Evolutionary conservation across 1,140 invertebrate species (phyloP).

Genomic region (Zaprionus vittiger): DNA sequence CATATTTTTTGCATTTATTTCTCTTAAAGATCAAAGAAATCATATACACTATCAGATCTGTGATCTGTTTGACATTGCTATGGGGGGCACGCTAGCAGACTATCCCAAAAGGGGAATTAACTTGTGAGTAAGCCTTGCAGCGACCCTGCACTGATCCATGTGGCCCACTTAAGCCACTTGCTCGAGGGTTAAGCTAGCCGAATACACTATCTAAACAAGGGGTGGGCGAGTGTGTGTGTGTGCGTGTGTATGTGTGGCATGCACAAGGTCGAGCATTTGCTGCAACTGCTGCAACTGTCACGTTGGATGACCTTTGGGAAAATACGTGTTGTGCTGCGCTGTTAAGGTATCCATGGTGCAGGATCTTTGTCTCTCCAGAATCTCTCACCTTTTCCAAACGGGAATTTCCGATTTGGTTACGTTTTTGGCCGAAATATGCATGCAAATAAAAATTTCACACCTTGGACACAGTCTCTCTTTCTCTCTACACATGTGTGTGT

Average conservation of each 20-base stretch:
- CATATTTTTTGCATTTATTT: too few species aligned
- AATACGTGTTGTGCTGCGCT: constrained; percentile 59
- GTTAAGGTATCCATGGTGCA: constrained; percentile 25
- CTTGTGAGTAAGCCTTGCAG: constrained; percentile 10
- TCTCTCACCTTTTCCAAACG: constrained; percentile 75
- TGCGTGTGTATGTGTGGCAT: constrained; percentile 19
- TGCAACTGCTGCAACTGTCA: constrained; percentile 43
- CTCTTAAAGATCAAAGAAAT: neutral
- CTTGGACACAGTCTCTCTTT: constrained; percentile 32
- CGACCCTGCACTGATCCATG: constrained; percentile 16
- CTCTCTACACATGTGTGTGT: neutral
- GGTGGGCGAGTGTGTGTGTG: constrained; percentile 17
- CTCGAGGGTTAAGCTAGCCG: constrained; percentile 21
- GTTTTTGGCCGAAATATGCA: constrained; percentile 54
- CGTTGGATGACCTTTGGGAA: constrained; percentile 72
- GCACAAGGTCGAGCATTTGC: constrained; percentile 54
- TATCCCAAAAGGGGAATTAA: constrained; percentile 31
- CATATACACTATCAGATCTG: neutral
- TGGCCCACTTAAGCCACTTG: constrained; percentile 46
- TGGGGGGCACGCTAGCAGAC: neutral
- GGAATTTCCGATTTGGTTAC: constrained; percentile 61
- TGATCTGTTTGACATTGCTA: neutral
- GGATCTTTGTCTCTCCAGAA: constrained; percentile 48
- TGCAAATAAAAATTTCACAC: constrained; percentile 83
- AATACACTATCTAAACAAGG: neutral